Percentiles rank a stretch among this genome's conserved stretches.
Conservation (phyloP, 2,113 vertebrate species). For the Cervus canadensis region DNA sequence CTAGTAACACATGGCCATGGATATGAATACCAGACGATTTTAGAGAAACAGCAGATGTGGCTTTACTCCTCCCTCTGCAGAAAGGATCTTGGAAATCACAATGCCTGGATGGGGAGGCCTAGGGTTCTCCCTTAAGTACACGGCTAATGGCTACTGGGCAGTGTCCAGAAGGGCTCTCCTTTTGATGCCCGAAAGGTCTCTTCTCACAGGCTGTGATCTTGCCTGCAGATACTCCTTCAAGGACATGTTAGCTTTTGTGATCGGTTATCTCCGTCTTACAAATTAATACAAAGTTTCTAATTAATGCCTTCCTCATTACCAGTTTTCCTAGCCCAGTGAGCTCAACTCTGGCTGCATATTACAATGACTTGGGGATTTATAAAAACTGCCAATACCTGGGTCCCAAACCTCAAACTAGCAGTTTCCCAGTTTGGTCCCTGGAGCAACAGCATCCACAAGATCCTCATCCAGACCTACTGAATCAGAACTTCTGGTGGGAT, state of each 20-base stretch:
- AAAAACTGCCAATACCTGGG: background rate
- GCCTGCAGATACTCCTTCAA: background rate
- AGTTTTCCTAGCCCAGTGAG: background rate
- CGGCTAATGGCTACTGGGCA: background rate
- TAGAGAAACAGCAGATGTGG: constrained; percentile 54
- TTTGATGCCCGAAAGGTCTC: background rate
- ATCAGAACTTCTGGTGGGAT: background rate
- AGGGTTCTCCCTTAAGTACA: background rate
- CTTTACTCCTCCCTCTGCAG: background rate
- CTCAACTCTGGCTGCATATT: background rate
- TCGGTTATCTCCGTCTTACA: background rate
- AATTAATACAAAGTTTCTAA: background rate
- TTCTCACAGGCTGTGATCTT: background rate
- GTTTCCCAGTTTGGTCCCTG: background rate
- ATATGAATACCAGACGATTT: constrained; percentile 29
- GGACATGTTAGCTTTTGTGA: background rate
- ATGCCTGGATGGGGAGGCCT: background rate
- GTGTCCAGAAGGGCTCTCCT: background rate
- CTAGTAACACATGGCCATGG: constrained; percentile 33
- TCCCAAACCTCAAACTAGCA: background rate
- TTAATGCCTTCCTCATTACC: background rate
- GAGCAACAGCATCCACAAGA: background rate
- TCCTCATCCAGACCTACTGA: background rate
- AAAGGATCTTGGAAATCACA: background rate
- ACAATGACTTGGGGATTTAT: background rate